Evolutionary conservation across 1,140 invertebrate genomes (phyloP), one percentile per base, ranked within the genome.

Genomic region (Schlechtendalia chinensis): DNA sequence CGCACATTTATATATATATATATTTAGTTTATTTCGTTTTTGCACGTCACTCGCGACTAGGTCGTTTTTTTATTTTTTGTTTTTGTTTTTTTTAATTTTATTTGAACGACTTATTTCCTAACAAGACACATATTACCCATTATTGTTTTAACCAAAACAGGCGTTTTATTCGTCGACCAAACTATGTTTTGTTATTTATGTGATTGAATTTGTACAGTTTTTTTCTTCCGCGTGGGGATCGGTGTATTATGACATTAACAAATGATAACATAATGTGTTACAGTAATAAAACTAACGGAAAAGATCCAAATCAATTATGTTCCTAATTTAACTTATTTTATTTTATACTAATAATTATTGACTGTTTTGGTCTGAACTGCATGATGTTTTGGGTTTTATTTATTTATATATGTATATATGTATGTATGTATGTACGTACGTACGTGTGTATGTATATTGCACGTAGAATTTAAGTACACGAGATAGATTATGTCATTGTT

Each of bases 341-440:
- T 54, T 53, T 39, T 72, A 12, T 29, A 54, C 69, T 72, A 72
- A n/a, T n/a, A n/a, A 72, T 72, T 54, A 72, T 72, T 54, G 24
- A 72, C 69, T 72, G 69, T 72, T 72, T 72, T 72, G 69, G 69
- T 54, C 47, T 72, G 29, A 29, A 72, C 19, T 54, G 69, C 69
- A 72, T 72, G 67, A 11, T 27, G 10, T 72, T 54, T 29, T 72
- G 69, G 69, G 69, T 53, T 72, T 29, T 71, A 54, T 19, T 54
- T 53, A 53, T 67, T 45, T 45, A 24, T 71, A 32, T 65, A 54
- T 19, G 5, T n/a, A n/a, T n/a, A n/a, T n/a, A n/a, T n/a, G n/a
- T n/a, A n/a, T n/a, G n/a, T n/a, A n/a, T n/a, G n/a, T n/a, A n/a
- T n/a, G n/a, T n/a, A n/a, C n/a, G n/a, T n/a, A n/a, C n/a, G n/a